Percentiles rank a stretch among this genome's conserved stretches.
Conservation (phyloP, 92 coral and sea anemone species). For the Porites rus region DNA sequence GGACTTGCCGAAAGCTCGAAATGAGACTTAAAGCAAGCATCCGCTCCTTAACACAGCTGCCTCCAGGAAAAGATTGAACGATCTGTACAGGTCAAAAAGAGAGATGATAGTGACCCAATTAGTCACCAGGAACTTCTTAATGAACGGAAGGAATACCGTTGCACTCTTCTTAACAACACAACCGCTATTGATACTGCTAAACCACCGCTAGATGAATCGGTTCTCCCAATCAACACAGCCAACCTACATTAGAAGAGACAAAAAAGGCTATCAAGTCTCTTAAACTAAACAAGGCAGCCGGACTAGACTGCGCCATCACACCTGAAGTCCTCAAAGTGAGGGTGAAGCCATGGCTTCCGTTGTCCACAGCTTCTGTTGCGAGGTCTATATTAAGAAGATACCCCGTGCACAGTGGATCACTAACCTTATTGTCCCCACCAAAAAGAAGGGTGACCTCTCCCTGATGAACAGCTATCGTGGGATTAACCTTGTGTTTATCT, state of each 20-base stretch:
- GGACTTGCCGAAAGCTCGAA: too few relatives aligned
- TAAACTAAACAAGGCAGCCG: neutral
- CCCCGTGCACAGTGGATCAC: constrained; percentile 11
- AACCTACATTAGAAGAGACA: neutral
- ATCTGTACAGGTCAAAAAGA: too few relatives aligned
- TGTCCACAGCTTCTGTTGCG: neutral
- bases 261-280: neutral
- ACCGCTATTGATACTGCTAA: neutral
- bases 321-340: neutral
- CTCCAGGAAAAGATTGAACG: too few relatives aligned
- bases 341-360: neutral
- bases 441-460: constrained; percentile 12
- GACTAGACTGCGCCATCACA: neutral
- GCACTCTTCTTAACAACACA: too few relatives aligned
- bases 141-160: too few relatives aligned
- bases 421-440: constrained; percentile 6
- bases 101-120: too few relatives aligned
- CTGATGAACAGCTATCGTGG: constrained; percentile 4
- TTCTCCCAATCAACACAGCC: neutral
- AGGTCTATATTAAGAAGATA: neutral
- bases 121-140: too few relatives aligned
- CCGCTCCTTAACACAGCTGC: too few relatives aligned
- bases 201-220: neutral
- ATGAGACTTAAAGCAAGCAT: too few relatives aligned
- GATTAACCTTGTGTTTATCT: constrained; percentile 6